A percentile compares a stretch with the other conserved stretches of the same genome.
phyloP scores from a whole-genome alignment of 1,140 invertebrate species.

The Ostrea denselamellosa region DNA sequence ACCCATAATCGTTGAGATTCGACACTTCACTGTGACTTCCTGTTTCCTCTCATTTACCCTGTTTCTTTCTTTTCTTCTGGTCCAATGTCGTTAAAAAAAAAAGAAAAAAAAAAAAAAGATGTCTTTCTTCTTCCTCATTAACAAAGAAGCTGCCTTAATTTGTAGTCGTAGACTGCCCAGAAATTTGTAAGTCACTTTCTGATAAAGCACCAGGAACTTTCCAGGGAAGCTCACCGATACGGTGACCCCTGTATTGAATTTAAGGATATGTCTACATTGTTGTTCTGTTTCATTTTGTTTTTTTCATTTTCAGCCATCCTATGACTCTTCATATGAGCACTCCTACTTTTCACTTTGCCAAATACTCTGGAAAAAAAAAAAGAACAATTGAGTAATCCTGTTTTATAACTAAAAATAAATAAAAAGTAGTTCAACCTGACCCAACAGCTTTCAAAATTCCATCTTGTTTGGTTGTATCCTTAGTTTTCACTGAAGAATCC shows the following conservation, averaged over 20 bases:
- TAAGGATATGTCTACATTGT: conserved; percentile 48
- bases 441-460: too few species aligned
- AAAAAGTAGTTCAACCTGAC: too few species aligned
- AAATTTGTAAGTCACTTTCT: conserved; percentile 6
- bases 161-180: conserved; percentile 12
- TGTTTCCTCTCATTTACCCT: background rate
- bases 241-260: conserved; percentile 48
- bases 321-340: conserved; percentile 98
- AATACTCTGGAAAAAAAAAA: conserved; percentile 89
- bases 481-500: too few species aligned
- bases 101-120: background rate
- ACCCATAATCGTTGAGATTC: conserved; percentile 27
- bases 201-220: conserved; percentile 14
- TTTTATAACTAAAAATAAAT: too few species aligned
- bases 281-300: conserved; percentile 57
- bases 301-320: conserved; percentile 69
- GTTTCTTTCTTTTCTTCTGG: conserved; percentile 8
- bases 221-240: conserved; percentile 23
- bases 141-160: conserved; percentile 25
- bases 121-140: conserved; percentile 8
- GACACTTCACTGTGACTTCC: background rate
- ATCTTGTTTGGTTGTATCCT: too few species aligned
- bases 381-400: background rate
- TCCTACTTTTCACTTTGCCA: conserved; percentile 97
- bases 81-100: background rate